Conservation (phyloP, 2,888 invertebrate genomes). For the Tenthredo scrophulariae region DNA sequence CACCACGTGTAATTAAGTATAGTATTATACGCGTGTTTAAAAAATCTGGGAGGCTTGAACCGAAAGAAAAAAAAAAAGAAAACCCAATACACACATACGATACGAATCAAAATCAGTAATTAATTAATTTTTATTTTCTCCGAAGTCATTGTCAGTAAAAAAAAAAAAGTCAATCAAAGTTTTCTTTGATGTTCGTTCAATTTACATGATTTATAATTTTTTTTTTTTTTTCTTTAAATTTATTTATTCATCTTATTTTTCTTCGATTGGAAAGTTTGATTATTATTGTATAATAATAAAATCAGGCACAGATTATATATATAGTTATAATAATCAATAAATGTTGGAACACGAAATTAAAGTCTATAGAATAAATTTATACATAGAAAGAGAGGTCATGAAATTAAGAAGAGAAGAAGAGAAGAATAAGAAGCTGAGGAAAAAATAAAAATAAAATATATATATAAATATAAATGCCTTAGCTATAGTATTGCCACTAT, state of each 20-base stretch:
- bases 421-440: neutral
- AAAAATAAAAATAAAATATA: neutral
- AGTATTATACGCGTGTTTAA: neutral
- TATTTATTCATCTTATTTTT: neutral
- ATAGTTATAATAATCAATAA: neutral
- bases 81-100: no score
- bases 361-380: neutral
- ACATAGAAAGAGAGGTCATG: neutral
- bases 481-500: conserved; percentile 47
- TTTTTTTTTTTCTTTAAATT: neutral
- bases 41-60: neutral
- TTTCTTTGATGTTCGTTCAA: neutral
- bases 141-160: no score
- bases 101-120: no score
- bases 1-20: neutral
- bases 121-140: no score
- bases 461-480: conserved; percentile 23
- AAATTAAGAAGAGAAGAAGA: neutral
- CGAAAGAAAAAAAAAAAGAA: neutral
- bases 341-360: neutral
- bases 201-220: neutral
- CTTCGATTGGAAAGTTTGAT: neutral
- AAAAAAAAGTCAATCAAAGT: neutral
- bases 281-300: conserved; percentile 13
- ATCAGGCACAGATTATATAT: neutral